A percentile compares a stretch with the other conserved stretches of the same genome.
phyloP scores from a whole-genome alignment of 2,797 vertebrate genomes.

The Anisognathus igniventris region DNA sequence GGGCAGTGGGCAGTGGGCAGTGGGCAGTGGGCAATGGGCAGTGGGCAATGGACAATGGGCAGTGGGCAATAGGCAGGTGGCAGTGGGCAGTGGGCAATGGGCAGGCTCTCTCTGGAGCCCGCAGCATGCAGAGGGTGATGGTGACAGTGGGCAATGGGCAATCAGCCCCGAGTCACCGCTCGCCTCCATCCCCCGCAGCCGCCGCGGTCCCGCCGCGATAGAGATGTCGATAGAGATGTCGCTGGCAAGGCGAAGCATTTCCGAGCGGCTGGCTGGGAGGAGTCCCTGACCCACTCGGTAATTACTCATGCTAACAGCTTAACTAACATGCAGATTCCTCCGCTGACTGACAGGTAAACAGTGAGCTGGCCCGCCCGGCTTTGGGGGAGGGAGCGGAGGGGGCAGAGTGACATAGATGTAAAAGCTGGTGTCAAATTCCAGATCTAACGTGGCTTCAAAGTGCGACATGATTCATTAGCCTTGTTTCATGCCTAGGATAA shows the following conservation, averaged over 20 bases:
- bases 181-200: constrained; percentile 13
- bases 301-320: constrained; percentile 64
- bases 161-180: constrained; percentile 56
- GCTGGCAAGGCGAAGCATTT: neutral
- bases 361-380: neutral
- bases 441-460: constrained; percentile 30
- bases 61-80: no score
- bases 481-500: constrained; percentile 53
- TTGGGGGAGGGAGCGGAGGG: neutral
- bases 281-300: constrained; percentile 51
- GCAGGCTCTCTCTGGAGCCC: no score
- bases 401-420: constrained; percentile 7
- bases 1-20: no score
- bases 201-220: constrained; percentile 2
- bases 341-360: constrained; percentile 55
- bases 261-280: constrained; percentile 43
- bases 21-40: no score
- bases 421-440: constrained; percentile 24
- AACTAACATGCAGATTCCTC: constrained; percentile 66
- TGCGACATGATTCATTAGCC: constrained; percentile 53
- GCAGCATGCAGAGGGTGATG: no score
- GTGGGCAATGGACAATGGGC: no score
- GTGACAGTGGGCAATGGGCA: neutral
- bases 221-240: constrained; percentile 57
- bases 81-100: no score